phyloP scores from a whole-genome alignment of 2,113 vertebrate species.

The Sceloporus tristichus region DNA sequence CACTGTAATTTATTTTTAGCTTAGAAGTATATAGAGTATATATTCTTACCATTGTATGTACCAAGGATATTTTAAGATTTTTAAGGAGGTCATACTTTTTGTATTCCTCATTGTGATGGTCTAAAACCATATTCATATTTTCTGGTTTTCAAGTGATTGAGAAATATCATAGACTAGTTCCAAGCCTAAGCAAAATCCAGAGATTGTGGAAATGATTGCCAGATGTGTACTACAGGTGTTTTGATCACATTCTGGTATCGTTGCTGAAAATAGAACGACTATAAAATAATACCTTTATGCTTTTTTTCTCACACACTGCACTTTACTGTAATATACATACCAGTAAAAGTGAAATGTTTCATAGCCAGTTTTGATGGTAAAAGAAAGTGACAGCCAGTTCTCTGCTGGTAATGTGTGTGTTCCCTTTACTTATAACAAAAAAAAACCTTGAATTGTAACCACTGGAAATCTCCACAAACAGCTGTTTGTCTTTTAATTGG shows the following conservation, averaged over 20 bases:
- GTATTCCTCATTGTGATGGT: not conserved
- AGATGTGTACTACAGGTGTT: not conserved
- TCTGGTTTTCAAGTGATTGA: not conserved
- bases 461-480: no score
- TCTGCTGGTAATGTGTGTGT: no score
- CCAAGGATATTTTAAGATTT: not conserved
- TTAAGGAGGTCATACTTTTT: not conserved
- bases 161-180: not conserved
- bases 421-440: no score
- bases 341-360: not conserved
- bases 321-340: not conserved
- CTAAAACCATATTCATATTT: not conserved
- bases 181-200: not conserved
- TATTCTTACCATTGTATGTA: no score
- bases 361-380: not conserved
- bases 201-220: not conserved
- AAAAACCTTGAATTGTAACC: no score
- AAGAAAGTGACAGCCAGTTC: not conserved
- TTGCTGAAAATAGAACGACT: not conserved
- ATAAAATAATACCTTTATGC: not conserved
- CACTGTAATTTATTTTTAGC: not conserved
- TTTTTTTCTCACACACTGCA: not conserved
- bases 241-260: not conserved
- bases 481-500: no score
- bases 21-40: not conserved